Evolutionary conservation across 1,140 invertebrate species (phyloP).

Genomic region (Drosophila suzukii): DNA sequence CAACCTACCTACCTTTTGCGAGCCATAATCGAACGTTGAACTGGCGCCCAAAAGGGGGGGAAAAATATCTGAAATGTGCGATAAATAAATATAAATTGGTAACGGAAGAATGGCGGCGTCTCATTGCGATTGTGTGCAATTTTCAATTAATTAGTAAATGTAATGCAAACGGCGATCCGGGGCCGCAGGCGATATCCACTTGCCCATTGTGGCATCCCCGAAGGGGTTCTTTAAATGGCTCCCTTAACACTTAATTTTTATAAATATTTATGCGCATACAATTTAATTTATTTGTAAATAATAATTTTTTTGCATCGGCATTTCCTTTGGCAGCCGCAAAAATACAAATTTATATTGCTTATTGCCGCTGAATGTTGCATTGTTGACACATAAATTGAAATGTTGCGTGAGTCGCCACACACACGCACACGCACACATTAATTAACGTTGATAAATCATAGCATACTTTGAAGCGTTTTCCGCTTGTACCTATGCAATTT

Average conservation of each 20-base stretch:
- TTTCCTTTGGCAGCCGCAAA: conserved; percentile 48
- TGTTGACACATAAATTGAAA: conserved; percentile 81
- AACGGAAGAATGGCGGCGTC: conserved; percentile 66
- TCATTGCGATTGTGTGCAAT: conserved; percentile 65
- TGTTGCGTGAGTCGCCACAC: conserved; percentile 40
- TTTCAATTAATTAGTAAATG: conserved; percentile 82
- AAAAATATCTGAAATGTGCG: conserved; percentile 37
- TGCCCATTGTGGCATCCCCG: conserved; percentile 13
- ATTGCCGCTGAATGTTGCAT: conserved; percentile 58
- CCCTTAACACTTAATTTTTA: conserved; percentile 82
- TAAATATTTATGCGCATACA: conserved; percentile 80
- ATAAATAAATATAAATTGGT: conserved; percentile 81
- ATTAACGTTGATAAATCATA: conserved; percentile 76
- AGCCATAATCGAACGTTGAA: conserved; percentile 11
- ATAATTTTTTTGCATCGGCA: conserved; percentile 47
- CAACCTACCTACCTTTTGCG: not conserved
- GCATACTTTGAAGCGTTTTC: conserved; percentile 73
- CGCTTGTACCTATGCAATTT: conserved; percentile 75
- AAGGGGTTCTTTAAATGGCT: conserved; percentile 62
- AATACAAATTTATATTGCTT: conserved; percentile 63
- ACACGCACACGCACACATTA: conserved; percentile 15
- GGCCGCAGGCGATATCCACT: conserved; percentile 5
- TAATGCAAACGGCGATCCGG: conserved; percentile 58
- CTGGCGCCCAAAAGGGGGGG: conserved; percentile 25
- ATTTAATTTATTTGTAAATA: conserved; percentile 78